These are phyloP conservation scores for Toxostoma redivivum DNA, from an alignment of 2,113 vertebrate genomes.

Conservation along the genomic window DNA sequence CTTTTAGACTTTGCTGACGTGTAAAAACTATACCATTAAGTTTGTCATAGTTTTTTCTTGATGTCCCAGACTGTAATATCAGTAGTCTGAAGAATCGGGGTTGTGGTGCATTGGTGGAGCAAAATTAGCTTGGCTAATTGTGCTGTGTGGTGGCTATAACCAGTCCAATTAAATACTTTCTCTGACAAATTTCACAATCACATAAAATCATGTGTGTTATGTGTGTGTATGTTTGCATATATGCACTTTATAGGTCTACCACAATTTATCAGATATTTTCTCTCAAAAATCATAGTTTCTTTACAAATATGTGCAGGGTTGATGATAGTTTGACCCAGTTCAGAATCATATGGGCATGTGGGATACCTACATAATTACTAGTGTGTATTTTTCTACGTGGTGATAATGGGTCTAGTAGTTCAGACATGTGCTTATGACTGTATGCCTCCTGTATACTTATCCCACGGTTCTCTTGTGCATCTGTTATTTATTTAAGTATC, in stretches of 20 bases:
- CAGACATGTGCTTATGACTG: constrained; percentile 1
- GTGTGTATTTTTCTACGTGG: background rate
- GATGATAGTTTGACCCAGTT: background rate
- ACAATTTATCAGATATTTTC: background rate
- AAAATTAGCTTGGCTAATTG: background rate
- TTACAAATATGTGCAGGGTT: background rate
- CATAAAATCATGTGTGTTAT: background rate
- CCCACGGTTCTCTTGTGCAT: background rate
- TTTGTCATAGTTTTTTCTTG: background rate
- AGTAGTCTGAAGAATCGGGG: background rate
- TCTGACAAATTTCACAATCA: background rate
- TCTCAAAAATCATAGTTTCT: background rate
- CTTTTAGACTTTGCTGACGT: background rate
- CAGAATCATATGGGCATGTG: background rate
- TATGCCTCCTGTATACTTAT: constrained; percentile 25
- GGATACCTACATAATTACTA: background rate
- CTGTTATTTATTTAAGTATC: constrained; percentile 27
- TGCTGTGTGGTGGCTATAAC: background rate
- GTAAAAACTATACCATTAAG: background rate
- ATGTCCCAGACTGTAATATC: background rate
- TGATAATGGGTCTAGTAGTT: background rate
- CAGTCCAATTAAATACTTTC: background rate
- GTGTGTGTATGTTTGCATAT: background rate
- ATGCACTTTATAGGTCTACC: background rate
- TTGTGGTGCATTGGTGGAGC: background rate